phyloP scores from a whole-genome alignment of 1,140 invertebrate genomes.

The Pomacea maculata region DNA sequence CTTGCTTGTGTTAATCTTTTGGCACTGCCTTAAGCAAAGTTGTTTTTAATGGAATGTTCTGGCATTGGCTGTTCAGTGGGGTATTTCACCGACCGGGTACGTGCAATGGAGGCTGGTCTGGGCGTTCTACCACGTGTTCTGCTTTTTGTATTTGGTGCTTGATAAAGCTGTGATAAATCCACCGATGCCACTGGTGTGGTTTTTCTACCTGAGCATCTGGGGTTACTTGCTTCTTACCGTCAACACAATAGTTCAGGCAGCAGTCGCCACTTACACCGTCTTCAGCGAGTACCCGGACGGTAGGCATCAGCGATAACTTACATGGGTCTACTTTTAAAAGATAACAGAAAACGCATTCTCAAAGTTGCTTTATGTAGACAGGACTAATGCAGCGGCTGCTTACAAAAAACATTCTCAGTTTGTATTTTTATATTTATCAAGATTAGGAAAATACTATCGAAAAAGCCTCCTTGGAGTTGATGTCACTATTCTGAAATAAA shows the following conservation, averaged over 20 bases:
- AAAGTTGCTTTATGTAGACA: too few relatives aligned
- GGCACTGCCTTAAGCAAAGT: neutral
- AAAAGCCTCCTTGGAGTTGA: too few relatives aligned
- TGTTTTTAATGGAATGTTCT: neutral
- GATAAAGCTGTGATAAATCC: neutral
- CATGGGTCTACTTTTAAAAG: too few relatives aligned
- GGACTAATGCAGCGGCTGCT: too few relatives aligned
- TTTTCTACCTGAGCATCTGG: neutral
- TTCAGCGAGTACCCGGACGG: neutral
- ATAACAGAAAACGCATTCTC: too few relatives aligned
- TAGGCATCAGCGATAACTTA: neutral
- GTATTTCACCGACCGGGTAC: neutral
- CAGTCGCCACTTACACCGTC: neutral
- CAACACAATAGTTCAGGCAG: neutral
- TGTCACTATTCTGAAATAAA: too few relatives aligned
- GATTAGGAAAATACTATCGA: too few relatives aligned
- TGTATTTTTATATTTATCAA: too few relatives aligned
- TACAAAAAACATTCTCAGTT: too few relatives aligned
- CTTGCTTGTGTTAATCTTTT: neutral
- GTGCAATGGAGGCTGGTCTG: neutral
- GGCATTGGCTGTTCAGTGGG: neutral
- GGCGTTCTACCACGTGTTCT: neutral
- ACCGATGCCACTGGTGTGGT: neutral
- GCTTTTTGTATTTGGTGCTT: neutral
- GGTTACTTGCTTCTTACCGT: neutral